Evolutionary conservation across 2,888 invertebrate species (phyloP), one percentile per base, ranked within the genome.

Genomic region (Steinernema carpocapsae): DNA sequence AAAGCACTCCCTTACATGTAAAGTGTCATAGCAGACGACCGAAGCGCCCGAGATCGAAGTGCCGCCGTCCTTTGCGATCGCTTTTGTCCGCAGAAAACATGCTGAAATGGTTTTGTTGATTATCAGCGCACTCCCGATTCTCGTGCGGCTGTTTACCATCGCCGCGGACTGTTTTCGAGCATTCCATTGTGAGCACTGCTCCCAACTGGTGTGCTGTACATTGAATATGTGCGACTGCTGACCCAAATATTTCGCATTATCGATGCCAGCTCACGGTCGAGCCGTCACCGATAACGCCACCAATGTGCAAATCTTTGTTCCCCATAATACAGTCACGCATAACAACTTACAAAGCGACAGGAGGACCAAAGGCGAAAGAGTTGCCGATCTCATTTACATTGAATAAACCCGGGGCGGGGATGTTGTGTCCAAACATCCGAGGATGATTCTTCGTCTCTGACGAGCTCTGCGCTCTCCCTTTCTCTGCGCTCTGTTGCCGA

Each of bases 21-120:
- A n/a, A n/a, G 32, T 64, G 14, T 64, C 32, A 17, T 32, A 32
- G 64, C 64, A 64, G n/a, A 17, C 32, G 32, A 64, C 64, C n/a
- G 29, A 17, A n/a, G 32, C 17, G 7, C 64, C 64, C 10, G 64
- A 24, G 2, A 64, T 19, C 32, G 64, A 64, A 14, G 64, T 64
- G 6, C 64, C 64, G 24, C 64, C 64, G 19, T 64, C 64, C 17
- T 64, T 64, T 22, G 64, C 64, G 10, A 6, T 12, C 6, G 64
- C 19, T 4, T 32, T 32, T 26, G 3, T 29, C 29, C 29, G 32
- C 32, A 64, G 32, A 3, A 64, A 32, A 19, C 32, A 64, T 32
- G 26, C 64, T 64, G 32, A 64, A 52, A 22, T 10, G 12, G 1
- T 3, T 12, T n/a, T 1, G 3, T 37, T 37, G 4, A 37, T 6